A percentile compares a stretch with the other conserved stretches of the same genome.
These are phyloP conservation scores for Microcaecilia unicolor DNA, from an alignment of 2,797 vertebrate species.

Conservation along the genomic window DNA sequence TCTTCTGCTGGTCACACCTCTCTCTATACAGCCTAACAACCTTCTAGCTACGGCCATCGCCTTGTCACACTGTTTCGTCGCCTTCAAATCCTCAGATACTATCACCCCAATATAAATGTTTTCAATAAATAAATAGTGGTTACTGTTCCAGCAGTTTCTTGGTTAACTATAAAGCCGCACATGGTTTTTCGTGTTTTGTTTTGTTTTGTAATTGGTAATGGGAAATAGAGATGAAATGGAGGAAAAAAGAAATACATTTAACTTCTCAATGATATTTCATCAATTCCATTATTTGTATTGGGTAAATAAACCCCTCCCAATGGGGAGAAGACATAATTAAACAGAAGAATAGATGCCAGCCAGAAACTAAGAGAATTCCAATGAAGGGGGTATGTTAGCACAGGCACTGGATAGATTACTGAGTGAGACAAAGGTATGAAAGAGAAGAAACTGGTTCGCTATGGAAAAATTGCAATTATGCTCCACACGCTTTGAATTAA, in stretches of 20 bases:
- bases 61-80: no score
- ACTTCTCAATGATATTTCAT: conserved; percentile 33
- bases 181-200: no score
- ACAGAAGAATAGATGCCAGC: conserved; percentile 12
- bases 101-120: no score
- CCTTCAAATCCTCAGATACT: no score
- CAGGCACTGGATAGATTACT: conserved; percentile 3
- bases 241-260: conserved; percentile 25
- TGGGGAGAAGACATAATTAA: conserved; percentile 24
- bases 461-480: not conserved
- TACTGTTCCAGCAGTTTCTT: no score
- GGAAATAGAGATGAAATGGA: conserved; percentile 15
- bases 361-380: conserved; percentile 13
- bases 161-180: no score
- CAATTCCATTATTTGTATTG: conserved; percentile 27
- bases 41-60: no score
- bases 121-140: no score
- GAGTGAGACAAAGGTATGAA: not conserved
- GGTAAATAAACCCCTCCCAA: conserved; percentile 18
- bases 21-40: no score
- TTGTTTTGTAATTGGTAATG: no score
- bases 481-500: not conserved
- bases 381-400: not conserved
- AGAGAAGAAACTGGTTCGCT: not conserved
- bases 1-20: no score